Conservation (phyloP, 2,113 vertebrate genomes). For the Acrocephalus kingi region DNA sequence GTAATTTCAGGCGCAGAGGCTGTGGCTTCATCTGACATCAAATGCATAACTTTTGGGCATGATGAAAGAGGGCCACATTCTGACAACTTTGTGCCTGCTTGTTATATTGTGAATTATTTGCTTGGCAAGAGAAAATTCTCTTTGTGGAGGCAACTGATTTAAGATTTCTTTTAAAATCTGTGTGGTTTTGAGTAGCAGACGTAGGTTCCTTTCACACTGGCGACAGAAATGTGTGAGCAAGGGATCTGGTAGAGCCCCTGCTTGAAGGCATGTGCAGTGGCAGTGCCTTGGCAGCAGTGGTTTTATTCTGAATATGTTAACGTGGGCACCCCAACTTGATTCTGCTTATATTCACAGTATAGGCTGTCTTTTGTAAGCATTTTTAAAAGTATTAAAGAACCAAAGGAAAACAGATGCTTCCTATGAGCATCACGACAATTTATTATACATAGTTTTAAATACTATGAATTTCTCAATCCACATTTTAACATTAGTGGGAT, state of each 20-base stretch:
- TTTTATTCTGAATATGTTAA: conserved; percentile 48
- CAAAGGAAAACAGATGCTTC: conserved; percentile 82
- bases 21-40: conserved; percentile 50
- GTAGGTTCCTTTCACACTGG: conserved; percentile 72
- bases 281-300: conserved; percentile 67
- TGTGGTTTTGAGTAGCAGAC: conserved; percentile 76
- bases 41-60: conserved; percentile 6
- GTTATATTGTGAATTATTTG: conserved; percentile 54
- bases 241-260: conserved; percentile 34
- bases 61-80: conserved; percentile 45
- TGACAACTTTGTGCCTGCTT: conserved; percentile 62
- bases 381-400: conserved; percentile 90
- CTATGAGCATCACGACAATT: conserved; percentile 75
- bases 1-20: conserved; percentile 45
- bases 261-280: conserved; percentile 19
- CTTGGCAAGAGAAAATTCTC: conserved; percentile 62
- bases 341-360: conserved; percentile 88
- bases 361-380: conserved; percentile 87
- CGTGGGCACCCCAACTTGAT: conserved; percentile 76
- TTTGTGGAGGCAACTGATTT: conserved; percentile 79
- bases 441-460: conserved; percentile 82
- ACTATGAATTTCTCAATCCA: conserved; percentile 82
- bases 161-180: conserved; percentile 67
- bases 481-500: conserved; percentile 79
- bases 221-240: conserved; percentile 55